Conservation (phyloP, 1,140 invertebrate genomes). For the Schlechtendalia chinensis region DNA sequence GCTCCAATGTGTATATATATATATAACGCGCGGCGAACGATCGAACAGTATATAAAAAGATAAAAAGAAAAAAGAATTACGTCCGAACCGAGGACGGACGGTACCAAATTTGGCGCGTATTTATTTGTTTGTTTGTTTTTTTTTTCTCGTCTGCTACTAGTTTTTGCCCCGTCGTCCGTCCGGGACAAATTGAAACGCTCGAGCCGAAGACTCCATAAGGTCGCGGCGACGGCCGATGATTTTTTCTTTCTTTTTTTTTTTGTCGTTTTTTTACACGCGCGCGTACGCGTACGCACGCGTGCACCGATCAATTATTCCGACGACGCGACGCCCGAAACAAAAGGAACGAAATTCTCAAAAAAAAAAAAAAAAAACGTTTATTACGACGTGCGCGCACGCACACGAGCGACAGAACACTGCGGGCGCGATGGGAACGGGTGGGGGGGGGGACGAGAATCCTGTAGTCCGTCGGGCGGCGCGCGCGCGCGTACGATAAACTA, state of each 20-base stretch:
- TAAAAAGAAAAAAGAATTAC: background rate
- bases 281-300: background rate
- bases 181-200: slow-evolving; percentile 42
- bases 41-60: background rate
- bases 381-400: too few species aligned
- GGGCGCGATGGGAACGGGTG: too few species aligned
- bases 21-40: background rate
- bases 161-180: slow-evolving; percentile 6
- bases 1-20: too few species aligned
- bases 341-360: slow-evolving; percentile 43
- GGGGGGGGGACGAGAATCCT: too few species aligned
- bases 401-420: too few species aligned
- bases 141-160: background rate
- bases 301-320: slow-evolving; percentile 37
- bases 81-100: slow-evolving; percentile 17
- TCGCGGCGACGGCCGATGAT: slow-evolving; percentile 15
- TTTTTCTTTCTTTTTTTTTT: slow-evolving; percentile 32
- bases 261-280: background rate
- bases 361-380: too few species aligned
- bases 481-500: too few species aligned
- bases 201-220: slow-evolving; percentile 47
- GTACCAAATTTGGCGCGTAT: slow-evolving; percentile 37
- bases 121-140: background rate
- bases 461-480: too few species aligned
- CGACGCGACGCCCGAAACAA: slow-evolving; percentile 30